A percentile compares a stretch with the other conserved stretches of the same genome.
phyloP scores from a whole-genome alignment of 2,797 vertebrate genomes.

The Lepilemur ruficaudatus region DNA sequence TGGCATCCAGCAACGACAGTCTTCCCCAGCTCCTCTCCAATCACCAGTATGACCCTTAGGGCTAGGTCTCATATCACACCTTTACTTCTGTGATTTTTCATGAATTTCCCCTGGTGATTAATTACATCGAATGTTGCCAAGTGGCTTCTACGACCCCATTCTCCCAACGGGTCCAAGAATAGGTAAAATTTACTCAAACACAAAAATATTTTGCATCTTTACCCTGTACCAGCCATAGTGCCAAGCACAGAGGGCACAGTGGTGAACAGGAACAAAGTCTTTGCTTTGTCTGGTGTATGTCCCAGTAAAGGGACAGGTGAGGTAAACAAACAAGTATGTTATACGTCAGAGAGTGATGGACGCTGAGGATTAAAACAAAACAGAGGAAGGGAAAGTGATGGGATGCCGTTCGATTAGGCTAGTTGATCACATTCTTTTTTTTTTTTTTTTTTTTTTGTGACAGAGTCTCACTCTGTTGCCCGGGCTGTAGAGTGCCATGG shows the following conservation, averaged over 20 bases:
- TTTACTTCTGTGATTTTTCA: not conserved
- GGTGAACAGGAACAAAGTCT: not conserved
- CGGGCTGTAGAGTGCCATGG: no score
- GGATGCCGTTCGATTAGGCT: no score
- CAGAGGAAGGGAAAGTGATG: not conserved
- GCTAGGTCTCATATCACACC: not conserved
- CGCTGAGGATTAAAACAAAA: not conserved
- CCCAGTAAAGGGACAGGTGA: not conserved
- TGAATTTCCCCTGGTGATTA: not conserved
- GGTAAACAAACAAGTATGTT: not conserved
- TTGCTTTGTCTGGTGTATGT: not conserved
- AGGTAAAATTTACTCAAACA: not conserved
- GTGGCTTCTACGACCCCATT: not conserved
- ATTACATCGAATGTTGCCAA: not conserved
- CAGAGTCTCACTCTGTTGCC: no score
- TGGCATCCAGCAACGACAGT: not conserved
- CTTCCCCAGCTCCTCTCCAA: not conserved
- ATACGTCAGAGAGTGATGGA: not conserved
- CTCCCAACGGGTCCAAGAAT: not conserved
- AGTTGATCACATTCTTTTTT: not conserved
- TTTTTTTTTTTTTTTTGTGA: no score
- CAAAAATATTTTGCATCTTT: not conserved
- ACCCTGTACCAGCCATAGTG: no score
- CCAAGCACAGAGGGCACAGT: no score
- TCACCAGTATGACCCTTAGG: not conserved